Evolutionary conservation across 1,140 invertebrate genomes (phyloP).

Genomic region (Heliothis subflexa): DNA sequence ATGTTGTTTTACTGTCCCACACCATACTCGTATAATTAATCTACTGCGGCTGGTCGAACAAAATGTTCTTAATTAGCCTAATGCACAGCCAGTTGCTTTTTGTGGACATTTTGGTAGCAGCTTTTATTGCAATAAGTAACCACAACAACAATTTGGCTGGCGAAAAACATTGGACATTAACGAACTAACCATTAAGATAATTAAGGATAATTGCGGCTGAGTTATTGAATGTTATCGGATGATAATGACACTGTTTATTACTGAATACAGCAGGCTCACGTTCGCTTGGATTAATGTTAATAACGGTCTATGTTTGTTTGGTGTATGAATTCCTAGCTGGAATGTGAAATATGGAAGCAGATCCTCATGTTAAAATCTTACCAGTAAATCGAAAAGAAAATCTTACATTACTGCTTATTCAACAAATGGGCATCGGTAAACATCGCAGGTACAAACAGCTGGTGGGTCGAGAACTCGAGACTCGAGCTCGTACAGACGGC

Average conservation of each 20-base stretch:
- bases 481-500: slow-evolving; percentile 33
- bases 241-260: slow-evolving; percentile 39
- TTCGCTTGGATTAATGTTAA: neutral
- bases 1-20: slow-evolving; percentile 5
- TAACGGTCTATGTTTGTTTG: too few species aligned
- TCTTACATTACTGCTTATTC: slow-evolving; percentile 24
- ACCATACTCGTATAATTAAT: slow-evolving; percentile 6
- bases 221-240: slow-evolving; percentile 42
- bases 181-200: slow-evolving; percentile 42
- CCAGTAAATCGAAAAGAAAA: neutral
- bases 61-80: slow-evolving; percentile 37
- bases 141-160: slow-evolving; percentile 33
- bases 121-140: slow-evolving; percentile 41
- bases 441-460: slow-evolving; percentile 62
- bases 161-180: slow-evolving; percentile 37
- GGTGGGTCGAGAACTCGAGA: slow-evolving; percentile 38
- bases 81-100: slow-evolving; percentile 24
- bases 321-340: too few species aligned
- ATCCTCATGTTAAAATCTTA: neutral
- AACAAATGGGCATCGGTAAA: slow-evolving; percentile 51
- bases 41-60: neutral
- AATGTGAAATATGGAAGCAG: too few species aligned
- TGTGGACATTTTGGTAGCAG: slow-evolving; percentile 28
- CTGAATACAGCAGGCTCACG: neutral
- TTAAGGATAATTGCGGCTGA: slow-evolving; percentile 40